phyloP scores from a whole-genome alignment of 2,888 invertebrate species.

The Acrocera orbiculus region DNA sequence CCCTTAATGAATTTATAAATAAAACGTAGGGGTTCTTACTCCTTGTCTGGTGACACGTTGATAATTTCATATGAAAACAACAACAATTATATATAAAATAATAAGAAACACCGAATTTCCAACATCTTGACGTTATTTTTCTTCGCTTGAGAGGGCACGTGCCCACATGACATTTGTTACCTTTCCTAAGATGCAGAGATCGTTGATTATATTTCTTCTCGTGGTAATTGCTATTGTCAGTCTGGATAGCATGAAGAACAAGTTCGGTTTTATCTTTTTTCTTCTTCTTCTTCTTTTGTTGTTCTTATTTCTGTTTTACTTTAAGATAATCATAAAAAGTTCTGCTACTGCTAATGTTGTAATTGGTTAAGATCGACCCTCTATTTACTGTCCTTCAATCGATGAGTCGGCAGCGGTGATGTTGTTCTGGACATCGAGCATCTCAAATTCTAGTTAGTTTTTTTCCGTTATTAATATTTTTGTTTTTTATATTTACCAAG shows the following conservation, averaged over 20 bases:
- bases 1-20: no score
- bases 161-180: slow-evolving; percentile 11
- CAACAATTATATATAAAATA: no score
- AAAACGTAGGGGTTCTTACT: no score
- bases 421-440: no score
- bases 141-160: slow-evolving; percentile 10
- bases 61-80: no score
- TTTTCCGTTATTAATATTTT: no score
- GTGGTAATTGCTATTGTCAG: slow-evolving; percentile 7
- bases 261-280: slow-evolving; percentile 1
- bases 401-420: no score
- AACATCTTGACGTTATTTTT: slow-evolving; percentile 1
- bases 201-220: slow-evolving; percentile 2
- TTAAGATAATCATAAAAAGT: slow-evolving; percentile 1
- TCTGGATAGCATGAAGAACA: slow-evolving; percentile 3
- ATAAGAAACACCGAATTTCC: no score
- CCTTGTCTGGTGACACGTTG: no score
- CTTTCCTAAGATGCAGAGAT: slow-evolving; percentile 2
- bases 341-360: slow-evolving; percentile 2
- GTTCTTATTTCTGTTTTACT: no score
- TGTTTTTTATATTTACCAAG: no score
- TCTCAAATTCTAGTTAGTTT: no score
- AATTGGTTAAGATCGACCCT: background rate
- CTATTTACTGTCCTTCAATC: background rate
- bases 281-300: background rate